These are phyloP conservation scores for Spondyliosoma cantharus DNA, from an alignment of 2,797 vertebrate species.

Conservation along the genomic window DNA sequence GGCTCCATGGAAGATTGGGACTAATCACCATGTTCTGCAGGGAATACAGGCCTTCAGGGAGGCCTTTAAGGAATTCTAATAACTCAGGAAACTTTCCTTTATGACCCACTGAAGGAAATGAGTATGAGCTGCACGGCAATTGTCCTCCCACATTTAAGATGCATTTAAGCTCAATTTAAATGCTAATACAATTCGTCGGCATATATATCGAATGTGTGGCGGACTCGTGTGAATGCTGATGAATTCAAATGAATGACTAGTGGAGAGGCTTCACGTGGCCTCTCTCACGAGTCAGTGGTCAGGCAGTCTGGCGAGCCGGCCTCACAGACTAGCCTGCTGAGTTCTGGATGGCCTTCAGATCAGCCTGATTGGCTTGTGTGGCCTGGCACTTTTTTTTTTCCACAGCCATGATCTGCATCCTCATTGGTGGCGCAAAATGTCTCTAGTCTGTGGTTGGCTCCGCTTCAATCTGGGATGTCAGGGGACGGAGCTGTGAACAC, in stretches of 20 bases:
- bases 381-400: conserved; percentile 40
- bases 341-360: conserved; percentile 70
- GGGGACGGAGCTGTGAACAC: conserved; percentile 80
- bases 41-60: conserved; percentile 65
- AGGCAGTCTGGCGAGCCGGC: conserved; percentile 73
- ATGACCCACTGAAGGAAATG: conserved; percentile 59
- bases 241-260: conserved; percentile 67
- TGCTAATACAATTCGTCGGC: conserved; percentile 68
- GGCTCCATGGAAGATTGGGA: conserved; percentile 56
- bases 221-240: conserved; percentile 57
- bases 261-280: conserved; percentile 52
- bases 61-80: conserved; percentile 70
- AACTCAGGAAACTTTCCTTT: conserved; percentile 66
- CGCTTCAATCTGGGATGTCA: conserved; percentile 74
- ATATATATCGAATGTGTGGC: conserved; percentile 58
- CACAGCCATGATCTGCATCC: conserved; percentile 61
- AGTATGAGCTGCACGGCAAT: conserved; percentile 54
- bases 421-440: conserved; percentile 74
- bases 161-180: conserved; percentile 76
- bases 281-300: conserved; percentile 67
- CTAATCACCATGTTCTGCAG: conserved; percentile 66
- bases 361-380: conserved; percentile 69
- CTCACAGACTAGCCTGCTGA: conserved; percentile 78
- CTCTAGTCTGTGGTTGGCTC: conserved; percentile 72
- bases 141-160: conserved; percentile 64